A percentile compares a stretch with the other conserved stretches of the same genome.
These are phyloP conservation scores for Synanthedon tipuliformis DNA, from an alignment of 2,888 invertebrate species.

Conservation along the genomic window DNA sequence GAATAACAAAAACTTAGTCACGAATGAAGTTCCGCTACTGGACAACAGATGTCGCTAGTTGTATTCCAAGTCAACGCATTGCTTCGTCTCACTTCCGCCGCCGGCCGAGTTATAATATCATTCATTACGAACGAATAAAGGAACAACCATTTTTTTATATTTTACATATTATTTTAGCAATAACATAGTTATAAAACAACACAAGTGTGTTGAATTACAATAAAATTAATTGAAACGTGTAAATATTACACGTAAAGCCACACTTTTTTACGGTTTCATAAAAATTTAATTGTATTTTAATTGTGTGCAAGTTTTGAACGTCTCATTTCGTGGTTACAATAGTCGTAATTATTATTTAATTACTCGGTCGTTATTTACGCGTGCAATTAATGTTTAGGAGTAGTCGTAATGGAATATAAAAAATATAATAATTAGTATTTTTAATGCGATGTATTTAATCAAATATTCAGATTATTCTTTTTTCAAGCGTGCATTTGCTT, in stretches of 20 bases:
- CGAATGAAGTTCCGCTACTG: slow-evolving; percentile 43
- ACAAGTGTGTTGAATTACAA: neutral
- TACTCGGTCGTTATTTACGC: slow-evolving; percentile 3
- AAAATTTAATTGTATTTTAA: neutral
- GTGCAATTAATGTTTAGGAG: neutral
- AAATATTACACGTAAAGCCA: too few relatives aligned
- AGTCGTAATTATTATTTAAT: slow-evolving; percentile 2
- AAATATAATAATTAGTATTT: neutral
- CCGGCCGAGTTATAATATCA: neutral
- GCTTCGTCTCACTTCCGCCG: neutral
- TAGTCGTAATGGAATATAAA: neutral
- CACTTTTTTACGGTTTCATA: neutral
- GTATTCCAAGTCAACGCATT: slow-evolving; percentile 10
- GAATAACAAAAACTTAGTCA: neutral
- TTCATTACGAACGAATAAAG: neutral
- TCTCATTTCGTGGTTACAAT: neutral
- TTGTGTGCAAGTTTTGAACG: neutral
- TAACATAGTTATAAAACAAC: neutral
- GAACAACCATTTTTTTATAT: neutral
- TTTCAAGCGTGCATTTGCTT: too few relatives aligned
- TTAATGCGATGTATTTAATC: too few relatives aligned
- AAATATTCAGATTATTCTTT: too few relatives aligned
- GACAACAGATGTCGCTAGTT: slow-evolving; percentile 46
- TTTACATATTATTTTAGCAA: neutral
- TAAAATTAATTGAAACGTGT: neutral